phyloP scores from a whole-genome alignment of 2,797 vertebrate species.

The Heliangelus exortis region DNA sequence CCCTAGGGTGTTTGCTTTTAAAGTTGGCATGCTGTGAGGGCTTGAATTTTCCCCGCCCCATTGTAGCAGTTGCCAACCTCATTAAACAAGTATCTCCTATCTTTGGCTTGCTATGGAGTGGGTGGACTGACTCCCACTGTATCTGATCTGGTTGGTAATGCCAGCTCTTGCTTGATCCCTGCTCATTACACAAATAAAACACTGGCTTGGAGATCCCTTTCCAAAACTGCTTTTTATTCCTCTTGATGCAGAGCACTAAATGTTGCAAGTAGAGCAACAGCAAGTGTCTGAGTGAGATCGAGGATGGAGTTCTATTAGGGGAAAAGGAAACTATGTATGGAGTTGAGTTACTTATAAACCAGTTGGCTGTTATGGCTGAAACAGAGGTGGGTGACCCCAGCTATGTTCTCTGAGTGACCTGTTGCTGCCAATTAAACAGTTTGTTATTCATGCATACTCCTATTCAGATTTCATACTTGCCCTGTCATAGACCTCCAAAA shows the following conservation, averaged over 20 bases:
- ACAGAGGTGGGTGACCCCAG: neutral
- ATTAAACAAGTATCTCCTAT: neutral
- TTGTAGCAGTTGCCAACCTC: neutral
- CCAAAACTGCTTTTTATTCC: neutral
- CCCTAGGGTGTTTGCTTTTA: neutral
- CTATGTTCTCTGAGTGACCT: neutral
- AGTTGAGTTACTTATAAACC: neutral
- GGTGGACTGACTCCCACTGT: neutral
- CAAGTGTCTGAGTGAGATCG: neutral
- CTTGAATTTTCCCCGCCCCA: neutral
- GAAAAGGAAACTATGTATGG: neutral
- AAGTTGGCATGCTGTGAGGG: neutral
- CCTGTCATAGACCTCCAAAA: neutral
- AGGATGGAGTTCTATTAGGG: neutral
- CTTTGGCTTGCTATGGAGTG: neutral
- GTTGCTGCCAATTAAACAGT: neutral
- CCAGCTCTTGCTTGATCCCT: neutral
- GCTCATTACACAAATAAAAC: neutral
- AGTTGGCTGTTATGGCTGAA: neutral
- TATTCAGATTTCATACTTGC: neutral
- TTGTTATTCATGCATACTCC: neutral
- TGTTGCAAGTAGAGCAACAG: neutral
- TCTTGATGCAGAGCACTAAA: neutral
- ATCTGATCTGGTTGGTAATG: neutral
- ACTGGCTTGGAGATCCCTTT: neutral